Percentiles rank a stretch among this genome's conserved stretches.
These are phyloP conservation scores for Karalla daura DNA, from an alignment of 2,797 vertebrate species.

Conservation along the genomic window DNA sequence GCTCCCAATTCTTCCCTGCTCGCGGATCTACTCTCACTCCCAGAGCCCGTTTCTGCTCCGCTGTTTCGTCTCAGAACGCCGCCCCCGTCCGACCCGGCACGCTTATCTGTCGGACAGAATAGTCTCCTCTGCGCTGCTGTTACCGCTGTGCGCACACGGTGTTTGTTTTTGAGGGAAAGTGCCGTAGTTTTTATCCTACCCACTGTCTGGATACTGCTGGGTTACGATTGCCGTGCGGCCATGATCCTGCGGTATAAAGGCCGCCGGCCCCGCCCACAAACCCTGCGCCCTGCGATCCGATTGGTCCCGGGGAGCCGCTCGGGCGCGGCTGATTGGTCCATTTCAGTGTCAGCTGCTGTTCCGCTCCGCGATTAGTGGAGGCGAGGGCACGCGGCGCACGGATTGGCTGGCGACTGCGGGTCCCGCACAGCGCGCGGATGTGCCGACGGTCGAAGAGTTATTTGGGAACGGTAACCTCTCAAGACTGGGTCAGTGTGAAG, in stretches of 20 bases:
- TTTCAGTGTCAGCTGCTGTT: not conserved
- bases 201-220: conserved; percentile 43
- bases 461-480: too few relatives aligned
- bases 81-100: not conserved
- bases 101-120: conserved; percentile 20
- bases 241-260: conserved; percentile 80
- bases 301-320: conserved; percentile 49
- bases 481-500: too few relatives aligned
- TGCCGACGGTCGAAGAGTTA: conserved; percentile 49
- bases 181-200: conserved; percentile 70
- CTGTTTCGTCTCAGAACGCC: conserved; percentile 27
- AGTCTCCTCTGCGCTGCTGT: conserved; percentile 32
- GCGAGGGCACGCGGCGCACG: not conserved
- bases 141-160: conserved; percentile 10
- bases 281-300: not conserved
- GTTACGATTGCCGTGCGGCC: conserved; percentile 79
- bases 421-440: conserved; percentile 25
- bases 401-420: conserved; percentile 28
- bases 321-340: conserved; percentile 34
- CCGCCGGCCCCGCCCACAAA: conserved; percentile 59
- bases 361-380: conserved; percentile 51
- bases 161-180: conserved; percentile 49
- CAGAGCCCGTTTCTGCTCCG: conserved; percentile 50
- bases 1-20: conserved; percentile 63
- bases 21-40: conserved; percentile 73